A percentile compares a stretch with the other conserved stretches of the same genome.
These are phyloP conservation scores for Acanthis flammea DNA, from an alignment of 2,797 vertebrate species.

Conservation along the genomic window DNA sequence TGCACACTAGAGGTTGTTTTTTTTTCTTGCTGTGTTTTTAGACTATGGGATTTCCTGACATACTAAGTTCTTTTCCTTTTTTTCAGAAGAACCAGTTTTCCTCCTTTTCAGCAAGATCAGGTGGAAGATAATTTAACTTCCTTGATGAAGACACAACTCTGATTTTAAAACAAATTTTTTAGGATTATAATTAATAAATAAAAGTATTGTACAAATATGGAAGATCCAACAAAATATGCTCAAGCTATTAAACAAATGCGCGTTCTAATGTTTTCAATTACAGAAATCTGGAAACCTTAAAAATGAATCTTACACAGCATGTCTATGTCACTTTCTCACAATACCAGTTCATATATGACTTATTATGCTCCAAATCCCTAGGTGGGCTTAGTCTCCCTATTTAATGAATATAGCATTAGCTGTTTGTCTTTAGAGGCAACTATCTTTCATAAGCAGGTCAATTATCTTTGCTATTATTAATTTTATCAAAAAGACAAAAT, in stretches of 20 bases:
- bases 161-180: neutral
- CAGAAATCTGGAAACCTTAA: neutral
- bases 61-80: neutral
- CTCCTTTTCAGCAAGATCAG: neutral
- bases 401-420: neutral
- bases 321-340: neutral
- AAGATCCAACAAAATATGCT: neutral
- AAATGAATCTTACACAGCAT: neutral
- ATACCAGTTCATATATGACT: neutral
- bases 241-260: neutral
- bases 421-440: neutral
- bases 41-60: neutral
- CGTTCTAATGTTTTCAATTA: neutral
- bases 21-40: neutral
- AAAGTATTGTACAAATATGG: neutral
- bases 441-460: neutral
- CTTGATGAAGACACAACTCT: neutral
- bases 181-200: neutral
- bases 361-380: neutral
- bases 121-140: neutral
- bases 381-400: neutral
- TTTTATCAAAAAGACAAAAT: neutral
- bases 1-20: neutral
- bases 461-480: neutral
- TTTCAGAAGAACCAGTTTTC: neutral